Evolutionary conservation across 2,797 vertebrate genomes (phyloP), one percentile per base, ranked within the genome.

Genomic region (Amblyraja radiata): DNA sequence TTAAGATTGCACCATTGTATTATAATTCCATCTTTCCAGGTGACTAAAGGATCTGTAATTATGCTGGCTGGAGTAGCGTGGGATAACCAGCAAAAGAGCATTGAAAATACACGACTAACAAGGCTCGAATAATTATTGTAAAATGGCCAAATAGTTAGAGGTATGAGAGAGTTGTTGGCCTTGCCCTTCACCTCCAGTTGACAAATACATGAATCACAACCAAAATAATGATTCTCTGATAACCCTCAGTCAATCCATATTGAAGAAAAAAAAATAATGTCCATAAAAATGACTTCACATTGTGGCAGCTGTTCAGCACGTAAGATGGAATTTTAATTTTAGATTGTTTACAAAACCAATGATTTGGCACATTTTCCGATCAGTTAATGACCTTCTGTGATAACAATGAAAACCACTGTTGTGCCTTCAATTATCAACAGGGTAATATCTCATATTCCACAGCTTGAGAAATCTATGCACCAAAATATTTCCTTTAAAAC

Each of bases 161-260:
- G 18, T 76, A 28, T 28, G 71, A 76, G 90, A 58, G 6, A 6
- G 4, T 74, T 92, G 39, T 76, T 76, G 73, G 39, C 25, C 46
- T 74, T 76, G 88, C 6, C 90, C 90, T 76, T 92, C 39, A 58
- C 39, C 90, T 92, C 4, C 6, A 74, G 73, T 74, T 54, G 71
- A 76, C 54, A 39, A 76, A 92, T 92, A 92, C 11, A 76, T 92
- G 76, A 92, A 54, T 92, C 39, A 74, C 13, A 46, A 71, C 39
- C 16, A 73, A 92, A 92, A 92, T 74, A 76, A 74, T 74, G 90
- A 91, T 76, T 76, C 90, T n/a, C 71, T 54, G 90, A 92, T 76
- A 92, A 92, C 71, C 14, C 90, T 76, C 71, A 54, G 39, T 76
- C 90, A 54, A 92, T 74, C 76, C 25, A 92, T 4, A 1, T 58